A percentile compares a stretch with the other conserved stretches of the same genome.
Conservation (phyloP, 2,888 invertebrate genomes). For the Elmis aenea region DNA sequence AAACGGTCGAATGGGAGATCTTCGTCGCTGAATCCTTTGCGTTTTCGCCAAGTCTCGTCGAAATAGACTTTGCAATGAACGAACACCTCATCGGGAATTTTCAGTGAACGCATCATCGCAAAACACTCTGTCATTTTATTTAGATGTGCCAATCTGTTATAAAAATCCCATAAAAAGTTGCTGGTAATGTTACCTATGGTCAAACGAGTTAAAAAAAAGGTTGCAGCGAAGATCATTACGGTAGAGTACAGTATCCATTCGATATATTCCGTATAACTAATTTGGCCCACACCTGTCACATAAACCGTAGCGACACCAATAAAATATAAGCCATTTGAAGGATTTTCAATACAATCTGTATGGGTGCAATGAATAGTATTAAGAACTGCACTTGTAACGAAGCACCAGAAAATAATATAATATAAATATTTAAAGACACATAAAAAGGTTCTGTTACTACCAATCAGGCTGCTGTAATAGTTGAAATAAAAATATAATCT, state of each 20-base stretch:
- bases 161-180: not conserved
- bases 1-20: not conserved
- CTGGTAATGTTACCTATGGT: not conserved
- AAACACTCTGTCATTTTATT: not conserved
- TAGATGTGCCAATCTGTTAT: slow-evolving; percentile 1
- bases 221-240: not conserved
- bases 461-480: not conserved
- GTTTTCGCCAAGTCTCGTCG: not conserved
- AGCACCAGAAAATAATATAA: not conserved
- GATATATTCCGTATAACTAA: not conserved
- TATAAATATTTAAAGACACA: not conserved
- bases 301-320: not conserved
- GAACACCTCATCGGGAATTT: not conserved
- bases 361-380: not conserved
- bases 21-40: not conserved
- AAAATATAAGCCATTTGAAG: not conserved
- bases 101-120: not conserved
- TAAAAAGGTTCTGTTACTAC: not conserved
- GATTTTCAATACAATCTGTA: not conserved
- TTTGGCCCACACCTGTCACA: not conserved
- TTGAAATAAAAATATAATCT: not conserved
- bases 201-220: not conserved
- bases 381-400: not conserved
- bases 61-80: slow-evolving; percentile 1
- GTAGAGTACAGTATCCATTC: not conserved